Percentiles rank a stretch among this genome's conserved stretches.
Evolutionary conservation across 2,888 invertebrate species (phyloP).

Genomic region (Melinaea marsaeus): DNA sequence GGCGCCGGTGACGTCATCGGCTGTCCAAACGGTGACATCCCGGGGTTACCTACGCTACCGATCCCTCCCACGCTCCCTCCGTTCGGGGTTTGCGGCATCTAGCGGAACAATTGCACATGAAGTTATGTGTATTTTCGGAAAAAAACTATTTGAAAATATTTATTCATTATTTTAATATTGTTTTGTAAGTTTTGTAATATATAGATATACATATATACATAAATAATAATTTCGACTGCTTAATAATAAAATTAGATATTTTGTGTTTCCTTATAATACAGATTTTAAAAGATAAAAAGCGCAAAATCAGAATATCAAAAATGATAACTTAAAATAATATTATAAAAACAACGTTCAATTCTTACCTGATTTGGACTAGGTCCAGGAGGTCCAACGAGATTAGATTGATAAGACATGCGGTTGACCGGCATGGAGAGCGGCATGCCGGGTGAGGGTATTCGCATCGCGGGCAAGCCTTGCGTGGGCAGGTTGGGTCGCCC

Average conservation of each 20-base stretch:
- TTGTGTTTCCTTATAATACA: background rate
- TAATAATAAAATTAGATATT: background rate
- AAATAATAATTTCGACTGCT: too few species aligned
- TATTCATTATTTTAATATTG: too few species aligned
- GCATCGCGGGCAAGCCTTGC: slow-evolving; percentile 69
- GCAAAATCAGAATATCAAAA: too few species aligned
- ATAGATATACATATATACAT: too few species aligned
- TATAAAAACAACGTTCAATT: background rate
- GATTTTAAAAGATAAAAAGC: too few species aligned
- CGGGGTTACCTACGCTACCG: slow-evolving; percentile 77
- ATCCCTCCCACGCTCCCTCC: slow-evolving; percentile 72
- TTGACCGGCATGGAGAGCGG: slow-evolving; percentile 59
- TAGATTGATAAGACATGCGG: slow-evolving; percentile 75
- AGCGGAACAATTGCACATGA: slow-evolving; percentile 29
- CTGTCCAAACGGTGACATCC: slow-evolving; percentile 85
- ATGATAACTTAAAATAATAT: background rate
- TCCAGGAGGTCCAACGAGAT: slow-evolving; percentile 85
- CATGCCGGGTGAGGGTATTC: slow-evolving; percentile 84
- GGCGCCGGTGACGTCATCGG: slow-evolving; percentile 80
- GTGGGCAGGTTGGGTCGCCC: slow-evolving; percentile 42
- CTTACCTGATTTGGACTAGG: slow-evolving; percentile 84
- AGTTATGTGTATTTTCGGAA: background rate
- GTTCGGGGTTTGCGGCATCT: slow-evolving; percentile 75
- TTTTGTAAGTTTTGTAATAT: too few species aligned
- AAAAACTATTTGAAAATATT: background rate